These are phyloP conservation scores for Drosophila punjabiensis DNA, from an alignment of 1,140 invertebrate species.

Conservation along the genomic window DNA sequence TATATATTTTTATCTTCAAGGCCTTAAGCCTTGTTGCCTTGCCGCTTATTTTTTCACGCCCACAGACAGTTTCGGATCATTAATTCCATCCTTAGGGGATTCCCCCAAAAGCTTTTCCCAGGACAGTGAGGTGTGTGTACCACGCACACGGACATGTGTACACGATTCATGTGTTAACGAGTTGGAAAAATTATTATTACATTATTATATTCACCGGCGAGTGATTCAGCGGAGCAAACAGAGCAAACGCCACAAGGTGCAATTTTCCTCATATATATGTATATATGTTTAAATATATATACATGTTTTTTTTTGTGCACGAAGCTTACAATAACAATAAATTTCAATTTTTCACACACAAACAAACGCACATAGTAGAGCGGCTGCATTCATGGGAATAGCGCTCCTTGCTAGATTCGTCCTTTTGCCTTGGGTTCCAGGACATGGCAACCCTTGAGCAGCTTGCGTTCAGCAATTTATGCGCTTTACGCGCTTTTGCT, in stretches of 20 bases:
- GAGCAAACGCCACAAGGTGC: constrained; percentile 49
- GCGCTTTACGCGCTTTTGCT: constrained; percentile 73
- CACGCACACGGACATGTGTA: constrained; percentile 1
- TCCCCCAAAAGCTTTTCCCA: neutral
- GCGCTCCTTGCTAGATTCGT: constrained; percentile 31
- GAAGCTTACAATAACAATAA: constrained; percentile 78
- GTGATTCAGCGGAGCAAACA: constrained; percentile 58
- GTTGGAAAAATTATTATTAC: constrained; percentile 84
- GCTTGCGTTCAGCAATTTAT: constrained; percentile 74
- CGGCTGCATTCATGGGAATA: constrained; percentile 45
- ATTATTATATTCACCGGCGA: constrained; percentile 78
- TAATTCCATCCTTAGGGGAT: constrained; percentile 48
- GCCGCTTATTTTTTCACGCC: neutral
- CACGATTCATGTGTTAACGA: constrained; percentile 77
- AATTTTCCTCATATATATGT: constrained; percentile 7
- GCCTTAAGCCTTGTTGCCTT: neutral
- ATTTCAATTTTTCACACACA: constrained; percentile 78
- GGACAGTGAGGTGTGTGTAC: neutral
- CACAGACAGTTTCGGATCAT: constrained; percentile 49
- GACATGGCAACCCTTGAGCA: constrained; percentile 64
- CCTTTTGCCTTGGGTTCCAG: constrained; percentile 24
- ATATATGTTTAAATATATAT: constrained; percentile 12
- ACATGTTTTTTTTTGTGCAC: constrained; percentile 18
- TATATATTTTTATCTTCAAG: neutral
- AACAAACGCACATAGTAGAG: constrained; percentile 17